Evolutionary conservation across 1,140 invertebrate species (phyloP), one percentile per base, ranked within the genome.

Genomic region (Drosophila arawakana): DNA sequence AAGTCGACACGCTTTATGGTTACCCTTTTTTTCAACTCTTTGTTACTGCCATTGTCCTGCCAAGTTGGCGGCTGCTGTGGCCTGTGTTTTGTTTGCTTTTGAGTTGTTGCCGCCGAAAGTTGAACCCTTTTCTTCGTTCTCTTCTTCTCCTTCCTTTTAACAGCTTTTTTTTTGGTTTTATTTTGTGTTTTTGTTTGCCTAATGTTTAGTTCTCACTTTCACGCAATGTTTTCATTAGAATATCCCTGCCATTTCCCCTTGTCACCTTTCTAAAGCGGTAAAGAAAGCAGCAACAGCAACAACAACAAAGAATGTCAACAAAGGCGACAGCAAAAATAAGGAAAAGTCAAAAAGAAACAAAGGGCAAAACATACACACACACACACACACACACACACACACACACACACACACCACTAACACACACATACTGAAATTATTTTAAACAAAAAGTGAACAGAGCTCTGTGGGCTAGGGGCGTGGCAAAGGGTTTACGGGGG

Each of bases 141-240:
- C 7, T 34, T 39, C 39, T 5, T 30, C 25, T 5, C 15, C 25
- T 37, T 43, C 44, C 55, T 10, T 44, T 63, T 76, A 21, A 21
- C 18, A 21, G 18, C 2, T 21, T 55, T 69, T 35, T 61, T 57
- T 46, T 15, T 59, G 30, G 6, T 44, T 62, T 57, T 72, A 44
- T 61, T 44, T 55, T 43, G 66, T 75, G 71, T 80, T 81, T 71
- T 72, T 82, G 83, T 86, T 79, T 86, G 76, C 76, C 52, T 86
- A 86, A 88, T 86, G 83, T 86, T 86, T 88, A 86, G 79, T 86
- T 86, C 83, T 86, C 83, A 86, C 82, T 88, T 86, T 88, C 82
- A 86, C 83, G 82, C 82, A 86, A 86, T 86, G 82, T 88, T 86
- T 86, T 86, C 76, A 86, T 86, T 86, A 86, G 79, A 88, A 86